Percentiles rank a stretch among this genome's conserved stretches.
phyloP scores from a whole-genome alignment of 2,113 vertebrate species.

The Edolisoma coerulescens region DNA sequence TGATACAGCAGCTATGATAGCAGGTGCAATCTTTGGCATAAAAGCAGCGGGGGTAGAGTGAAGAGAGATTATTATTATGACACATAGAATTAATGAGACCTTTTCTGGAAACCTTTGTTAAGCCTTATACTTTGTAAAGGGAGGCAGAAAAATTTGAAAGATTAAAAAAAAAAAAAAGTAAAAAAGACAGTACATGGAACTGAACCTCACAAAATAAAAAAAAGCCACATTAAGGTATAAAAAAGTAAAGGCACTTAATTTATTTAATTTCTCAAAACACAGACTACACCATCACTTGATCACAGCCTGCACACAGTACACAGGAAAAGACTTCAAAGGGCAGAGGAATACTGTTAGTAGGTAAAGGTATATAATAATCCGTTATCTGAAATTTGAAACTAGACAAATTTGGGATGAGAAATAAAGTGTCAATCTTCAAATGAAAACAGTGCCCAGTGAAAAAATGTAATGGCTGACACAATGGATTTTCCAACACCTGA shows the following conservation, averaged over 20 bases:
- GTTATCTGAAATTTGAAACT: background rate
- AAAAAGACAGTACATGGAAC: background rate
- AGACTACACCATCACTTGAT: background rate
- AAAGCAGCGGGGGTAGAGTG: background rate
- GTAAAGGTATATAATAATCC: background rate
- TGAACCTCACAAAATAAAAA: background rate
- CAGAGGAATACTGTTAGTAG: background rate
- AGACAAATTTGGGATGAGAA: background rate
- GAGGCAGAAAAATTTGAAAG: background rate
- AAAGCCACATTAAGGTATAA: background rate
- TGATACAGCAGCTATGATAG: background rate
- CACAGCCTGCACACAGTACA: background rate
- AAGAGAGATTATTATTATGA: conserved; percentile 1
- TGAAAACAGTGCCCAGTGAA: background rate
- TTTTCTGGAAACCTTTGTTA: background rate
- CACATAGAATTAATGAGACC: conserved; percentile 20
- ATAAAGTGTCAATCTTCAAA: background rate
- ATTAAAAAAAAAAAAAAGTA: background rate
- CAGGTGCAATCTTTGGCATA: background rate
- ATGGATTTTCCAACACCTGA: conserved; percentile 19
- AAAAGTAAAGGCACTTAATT: background rate
- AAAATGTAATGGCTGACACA: background rate
- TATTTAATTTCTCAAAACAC: background rate
- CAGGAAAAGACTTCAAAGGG: background rate
- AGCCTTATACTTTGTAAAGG: background rate